A percentile compares a stretch with the other conserved stretches of the same genome.
phyloP scores from a whole-genome alignment of 2,888 invertebrate species.

The Philhelius pedissequus region DNA sequence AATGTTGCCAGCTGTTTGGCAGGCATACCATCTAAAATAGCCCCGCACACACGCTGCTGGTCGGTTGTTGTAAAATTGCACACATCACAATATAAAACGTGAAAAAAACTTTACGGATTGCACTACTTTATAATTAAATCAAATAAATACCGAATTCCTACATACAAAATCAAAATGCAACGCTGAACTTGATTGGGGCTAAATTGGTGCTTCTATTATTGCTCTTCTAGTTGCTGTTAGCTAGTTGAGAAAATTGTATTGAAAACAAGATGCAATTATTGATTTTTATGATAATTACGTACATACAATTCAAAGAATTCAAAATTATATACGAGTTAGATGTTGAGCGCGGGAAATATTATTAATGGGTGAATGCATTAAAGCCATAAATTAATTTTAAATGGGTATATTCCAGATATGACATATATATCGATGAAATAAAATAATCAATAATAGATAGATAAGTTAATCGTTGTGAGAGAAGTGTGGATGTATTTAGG shows the following conservation, averaged over 20 bases:
- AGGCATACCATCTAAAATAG: constrained; percentile 46
- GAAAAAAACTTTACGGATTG: constrained; percentile 17
- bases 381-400: neutral
- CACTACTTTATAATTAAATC: constrained; percentile 38
- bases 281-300: constrained; percentile 10
- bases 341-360: neutral
- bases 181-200: constrained; percentile 41
- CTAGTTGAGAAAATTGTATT: neutral
- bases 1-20: constrained; percentile 51
- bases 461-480: neutral
- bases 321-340: neutral
- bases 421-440: neutral
- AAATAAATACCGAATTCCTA: constrained; percentile 24
- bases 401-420: neutral
- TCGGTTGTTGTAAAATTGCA: neutral
- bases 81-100: neutral
- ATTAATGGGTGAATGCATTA: neutral
- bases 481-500: neutral
- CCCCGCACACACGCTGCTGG: neutral
- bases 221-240: neutral
- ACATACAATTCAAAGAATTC: neutral
- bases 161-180: neutral
- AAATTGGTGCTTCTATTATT: neutral
- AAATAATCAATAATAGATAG: neutral
- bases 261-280: constrained; percentile 11